phyloP scores from a whole-genome alignment of 2,113 vertebrate genomes.

The Promerops cafer region DNA sequence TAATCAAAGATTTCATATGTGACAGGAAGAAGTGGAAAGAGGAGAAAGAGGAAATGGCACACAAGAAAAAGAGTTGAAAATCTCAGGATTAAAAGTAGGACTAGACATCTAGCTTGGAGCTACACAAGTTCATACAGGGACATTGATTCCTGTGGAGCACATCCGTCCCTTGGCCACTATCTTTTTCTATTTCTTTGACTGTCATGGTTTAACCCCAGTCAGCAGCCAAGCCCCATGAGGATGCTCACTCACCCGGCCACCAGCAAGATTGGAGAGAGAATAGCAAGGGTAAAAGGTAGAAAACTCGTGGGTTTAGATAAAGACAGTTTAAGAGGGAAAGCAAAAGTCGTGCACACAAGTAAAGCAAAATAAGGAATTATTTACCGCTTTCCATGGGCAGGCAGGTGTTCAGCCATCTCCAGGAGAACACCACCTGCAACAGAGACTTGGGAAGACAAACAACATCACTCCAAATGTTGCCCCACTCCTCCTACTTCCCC shows the following conservation, averaged over 20 bases:
- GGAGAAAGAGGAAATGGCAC: background rate
- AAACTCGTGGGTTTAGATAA: background rate
- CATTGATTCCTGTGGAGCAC: background rate
- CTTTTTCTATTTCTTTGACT: background rate
- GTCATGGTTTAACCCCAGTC: background rate
- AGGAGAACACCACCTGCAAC: accelerated
- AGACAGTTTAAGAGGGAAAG: background rate
- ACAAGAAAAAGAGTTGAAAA: background rate
- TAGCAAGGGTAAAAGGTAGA: background rate
- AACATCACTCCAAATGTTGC: background rate
- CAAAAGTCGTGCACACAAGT: accelerated
- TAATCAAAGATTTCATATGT: background rate
- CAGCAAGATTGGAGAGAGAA: background rate
- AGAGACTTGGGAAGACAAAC: background rate
- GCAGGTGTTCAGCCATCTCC: background rate
- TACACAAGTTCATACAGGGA: background rate
- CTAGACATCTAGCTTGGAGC: background rate
- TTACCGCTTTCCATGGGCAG: accelerated
- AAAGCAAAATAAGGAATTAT: background rate
- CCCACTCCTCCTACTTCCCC: background rate
- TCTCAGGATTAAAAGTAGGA: background rate
- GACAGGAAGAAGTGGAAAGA: background rate
- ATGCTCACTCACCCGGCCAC: background rate
- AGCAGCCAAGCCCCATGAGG: background rate
- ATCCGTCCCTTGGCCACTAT: background rate